Percentiles rank a stretch among this genome's conserved stretches.
Evolutionary conservation across 2,113 vertebrate species (phyloP).

Genomic region (Solea solea): DNA sequence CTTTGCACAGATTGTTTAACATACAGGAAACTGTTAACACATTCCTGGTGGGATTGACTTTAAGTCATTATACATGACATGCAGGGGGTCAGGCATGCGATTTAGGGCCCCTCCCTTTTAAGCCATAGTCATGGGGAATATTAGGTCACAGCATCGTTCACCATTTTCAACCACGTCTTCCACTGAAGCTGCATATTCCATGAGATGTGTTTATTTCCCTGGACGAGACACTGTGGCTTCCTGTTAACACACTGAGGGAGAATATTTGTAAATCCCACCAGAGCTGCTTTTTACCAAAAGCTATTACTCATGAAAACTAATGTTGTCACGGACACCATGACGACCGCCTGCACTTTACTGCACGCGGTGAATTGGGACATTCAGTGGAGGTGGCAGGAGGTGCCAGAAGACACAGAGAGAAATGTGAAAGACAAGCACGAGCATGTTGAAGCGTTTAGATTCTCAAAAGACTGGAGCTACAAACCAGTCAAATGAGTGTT

Average conservation of each 20-base stretch:
- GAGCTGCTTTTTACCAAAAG: slow-evolving; percentile 1
- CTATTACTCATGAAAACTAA: background rate
- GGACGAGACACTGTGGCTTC: background rate
- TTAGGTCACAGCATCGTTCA: background rate
- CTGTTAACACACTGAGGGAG: slow-evolving; percentile 24
- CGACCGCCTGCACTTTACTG: background rate
- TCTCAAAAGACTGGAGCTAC: background rate
- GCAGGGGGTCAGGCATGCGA: too few relatives aligned
- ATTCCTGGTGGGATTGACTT: background rate
- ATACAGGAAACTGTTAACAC: background rate
- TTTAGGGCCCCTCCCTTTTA: too few relatives aligned
- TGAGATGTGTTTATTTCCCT: slow-evolving; percentile 4
- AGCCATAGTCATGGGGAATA: too few relatives aligned
- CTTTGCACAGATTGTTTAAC: background rate
- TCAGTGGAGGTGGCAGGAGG: background rate
- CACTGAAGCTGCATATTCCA: slow-evolving; percentile 19
- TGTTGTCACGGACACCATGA: slow-evolving; percentile 29
- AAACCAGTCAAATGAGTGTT: background rate
- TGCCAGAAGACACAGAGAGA: background rate
- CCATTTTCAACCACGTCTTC: slow-evolving; percentile 15
- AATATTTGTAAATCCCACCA: slow-evolving; percentile 4
- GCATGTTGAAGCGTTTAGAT: background rate
- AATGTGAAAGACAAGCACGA: background rate
- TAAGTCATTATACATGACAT: too few relatives aligned
- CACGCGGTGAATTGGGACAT: slow-evolving; percentile 27